Evolutionary conservation across 1,140 invertebrate genomes (phyloP), one percentile per base, ranked within the genome.

Genomic region (Aphis craccivora): DNA sequence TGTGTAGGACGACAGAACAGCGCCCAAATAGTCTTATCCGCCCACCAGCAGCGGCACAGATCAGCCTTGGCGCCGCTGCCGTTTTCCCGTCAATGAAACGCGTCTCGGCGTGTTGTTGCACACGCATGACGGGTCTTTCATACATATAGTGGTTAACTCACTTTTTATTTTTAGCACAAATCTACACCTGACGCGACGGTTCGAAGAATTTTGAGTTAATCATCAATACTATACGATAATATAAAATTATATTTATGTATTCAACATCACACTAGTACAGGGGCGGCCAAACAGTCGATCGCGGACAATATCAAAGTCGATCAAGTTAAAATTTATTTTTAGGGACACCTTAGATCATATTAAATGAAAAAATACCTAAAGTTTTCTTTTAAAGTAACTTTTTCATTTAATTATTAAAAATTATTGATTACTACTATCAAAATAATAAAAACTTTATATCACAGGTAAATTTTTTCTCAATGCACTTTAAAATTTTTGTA

Each of bases 81-180:
- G 84, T 86, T 86, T 86, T 18, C 84, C 84, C 23, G 84, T 86
- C 84, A 86, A 86, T 86, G 84, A 86, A 86, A 43, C 84, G 23
- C 9, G 40, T 40, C 37, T 8, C 37, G 40, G 8, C 43, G 43
- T 43, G 83, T 37, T 43, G 40, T 37, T 25, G 40, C 84, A 43
- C 40, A 14, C 84, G 84, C 84, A 25, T 43, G 84, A 86, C 25
- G 43, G 40, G 1, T 86, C 43, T 45, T 40, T 43, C 7, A 40
- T 43, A 76, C 35, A 9, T 37, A 83, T n/a, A n/a, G n/a, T n/a
- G n/a, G n/a, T 8, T 23, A 37, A 22, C n/a, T 83, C 35, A 83
- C 37, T 81, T 81, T 81, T 81, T 81, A 35, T 81, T 81, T 81
- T 81, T 81, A 67, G 30, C 60, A n/a, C 30, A 67, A 11, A 67